Conservation (phyloP, 2,797 vertebrate genomes). For the Eulemur coronatus region DNA sequence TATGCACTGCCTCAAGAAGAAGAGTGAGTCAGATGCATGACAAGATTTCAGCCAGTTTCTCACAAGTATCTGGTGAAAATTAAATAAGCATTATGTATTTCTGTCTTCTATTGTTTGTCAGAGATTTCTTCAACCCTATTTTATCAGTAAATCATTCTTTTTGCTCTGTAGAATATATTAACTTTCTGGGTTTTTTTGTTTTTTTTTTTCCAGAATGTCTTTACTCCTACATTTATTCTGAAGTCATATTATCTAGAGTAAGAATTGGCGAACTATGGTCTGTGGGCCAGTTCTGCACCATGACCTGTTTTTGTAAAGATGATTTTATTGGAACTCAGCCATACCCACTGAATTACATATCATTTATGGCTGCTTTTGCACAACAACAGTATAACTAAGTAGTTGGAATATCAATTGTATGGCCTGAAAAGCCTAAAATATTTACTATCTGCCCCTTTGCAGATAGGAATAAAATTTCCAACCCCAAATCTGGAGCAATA, state of each 20-base stretch:
- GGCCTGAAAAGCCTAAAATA: neutral
- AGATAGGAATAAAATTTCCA: neutral
- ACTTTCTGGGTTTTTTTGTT: too few species aligned
- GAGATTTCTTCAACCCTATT: neutral
- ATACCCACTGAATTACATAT: neutral
- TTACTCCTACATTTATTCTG: neutral
- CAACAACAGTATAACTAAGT: neutral
- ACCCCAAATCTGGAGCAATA: neutral
- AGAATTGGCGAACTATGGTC: neutral
- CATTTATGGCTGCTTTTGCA: neutral
- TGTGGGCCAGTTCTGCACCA: neutral
- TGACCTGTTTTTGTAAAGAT: neutral
- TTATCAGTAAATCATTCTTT: neutral
- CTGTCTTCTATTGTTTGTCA: neutral
- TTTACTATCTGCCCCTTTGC: neutral
- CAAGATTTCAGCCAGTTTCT: neutral
- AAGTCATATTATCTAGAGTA: neutral
- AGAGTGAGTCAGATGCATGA: neutral
- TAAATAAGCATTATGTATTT: neutral
- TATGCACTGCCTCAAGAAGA: neutral
- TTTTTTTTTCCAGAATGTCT: neutral
- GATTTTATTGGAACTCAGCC: neutral
- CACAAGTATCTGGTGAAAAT: neutral
- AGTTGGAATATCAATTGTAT: neutral
- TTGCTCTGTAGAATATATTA: neutral